These are phyloP conservation scores for Aphelenchoides besseyi DNA, from an alignment of 1,140 invertebrate species.

Conservation along the genomic window DNA sequence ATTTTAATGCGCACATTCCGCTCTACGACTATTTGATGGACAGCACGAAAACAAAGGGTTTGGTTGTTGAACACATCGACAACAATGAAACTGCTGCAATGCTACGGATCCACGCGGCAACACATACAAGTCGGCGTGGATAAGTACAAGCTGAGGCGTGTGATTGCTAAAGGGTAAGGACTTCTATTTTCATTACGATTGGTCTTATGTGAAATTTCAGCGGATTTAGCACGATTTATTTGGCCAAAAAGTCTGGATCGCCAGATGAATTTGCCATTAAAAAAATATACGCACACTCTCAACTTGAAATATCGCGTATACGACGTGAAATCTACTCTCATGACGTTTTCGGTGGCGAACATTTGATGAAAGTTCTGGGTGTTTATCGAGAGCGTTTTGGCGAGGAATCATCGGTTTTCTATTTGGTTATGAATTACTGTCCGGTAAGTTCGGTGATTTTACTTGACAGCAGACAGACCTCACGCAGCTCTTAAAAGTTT, in stretches of 20 bases:
- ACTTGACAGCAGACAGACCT: background rate
- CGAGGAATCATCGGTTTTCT: constrained; percentile 9
- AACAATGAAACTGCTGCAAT: constrained; percentile 15
- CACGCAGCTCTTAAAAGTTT: background rate
- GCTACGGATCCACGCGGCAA: constrained; percentile 3
- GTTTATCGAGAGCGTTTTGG: constrained; percentile 19
- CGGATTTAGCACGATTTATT: constrained; percentile 14
- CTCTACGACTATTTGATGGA: background rate
- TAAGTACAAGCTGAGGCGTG: background rate
- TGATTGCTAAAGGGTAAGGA: constrained; percentile 22
- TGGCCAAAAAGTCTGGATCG: background rate
- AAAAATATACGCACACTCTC: constrained; percentile 21
- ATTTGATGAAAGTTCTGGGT: constrained; percentile 18
- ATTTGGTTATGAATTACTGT: constrained; percentile 19
- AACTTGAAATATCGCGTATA: constrained; percentile 18
- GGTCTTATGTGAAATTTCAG: constrained; percentile 11
- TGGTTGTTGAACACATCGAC: background rate
- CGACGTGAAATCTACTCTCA: constrained; percentile 21
- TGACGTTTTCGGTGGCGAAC: constrained; percentile 1
- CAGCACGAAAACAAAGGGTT: background rate
- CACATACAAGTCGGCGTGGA: constrained; percentile 13
- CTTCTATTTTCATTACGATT: background rate
- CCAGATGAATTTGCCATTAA: constrained; percentile 16
- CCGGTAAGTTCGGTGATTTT: constrained; percentile 9
- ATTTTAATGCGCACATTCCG: background rate